Percentiles rank a stretch among this genome's conserved stretches.
phyloP scores from a whole-genome alignment of 1,140 invertebrate genomes.

The Drosophila ananassae region DNA sequence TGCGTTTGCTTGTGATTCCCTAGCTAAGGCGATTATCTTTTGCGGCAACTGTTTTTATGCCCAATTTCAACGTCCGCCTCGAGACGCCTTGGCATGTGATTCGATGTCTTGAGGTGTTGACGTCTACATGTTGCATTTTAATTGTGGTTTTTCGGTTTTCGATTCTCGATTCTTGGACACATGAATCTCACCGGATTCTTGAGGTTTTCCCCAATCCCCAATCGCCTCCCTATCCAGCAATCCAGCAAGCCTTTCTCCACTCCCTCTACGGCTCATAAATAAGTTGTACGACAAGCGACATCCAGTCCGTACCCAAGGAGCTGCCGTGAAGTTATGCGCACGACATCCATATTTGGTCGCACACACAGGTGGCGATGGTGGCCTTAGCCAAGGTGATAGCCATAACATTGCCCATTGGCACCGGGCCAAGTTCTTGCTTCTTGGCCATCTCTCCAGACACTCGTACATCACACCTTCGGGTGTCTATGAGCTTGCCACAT shows the following conservation, averaged over 20 bases:
- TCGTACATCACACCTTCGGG: conserved; percentile 28
- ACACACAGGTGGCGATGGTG: conserved; percentile 61
- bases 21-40: conserved; percentile 69
- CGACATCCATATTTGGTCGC: conserved; percentile 67
- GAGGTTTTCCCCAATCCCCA: conserved; percentile 10
- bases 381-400: conserved; percentile 70
- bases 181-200: conserved; percentile 26
- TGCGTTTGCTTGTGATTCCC: conserved; percentile 40
- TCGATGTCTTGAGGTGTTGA: conserved; percentile 68
- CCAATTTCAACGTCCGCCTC: conserved; percentile 80
- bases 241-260: conserved; percentile 9
- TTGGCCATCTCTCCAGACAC: conserved; percentile 31
- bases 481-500: conserved; percentile 8
- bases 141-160: conserved; percentile 62
- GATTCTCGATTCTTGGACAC: neutral
- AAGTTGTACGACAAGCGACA: conserved; percentile 75
- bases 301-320: conserved; percentile 48
- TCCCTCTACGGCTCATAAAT: conserved; percentile 60
- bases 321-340: conserved; percentile 75
- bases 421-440: conserved; percentile 23
- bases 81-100: conserved; percentile 77
- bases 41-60: conserved; percentile 75
- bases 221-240: neutral
- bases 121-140: conserved; percentile 80
- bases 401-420: conserved; percentile 37